phyloP scores from a whole-genome alignment of 2,113 vertebrate genomes.

The Prunella fulvescens region DNA sequence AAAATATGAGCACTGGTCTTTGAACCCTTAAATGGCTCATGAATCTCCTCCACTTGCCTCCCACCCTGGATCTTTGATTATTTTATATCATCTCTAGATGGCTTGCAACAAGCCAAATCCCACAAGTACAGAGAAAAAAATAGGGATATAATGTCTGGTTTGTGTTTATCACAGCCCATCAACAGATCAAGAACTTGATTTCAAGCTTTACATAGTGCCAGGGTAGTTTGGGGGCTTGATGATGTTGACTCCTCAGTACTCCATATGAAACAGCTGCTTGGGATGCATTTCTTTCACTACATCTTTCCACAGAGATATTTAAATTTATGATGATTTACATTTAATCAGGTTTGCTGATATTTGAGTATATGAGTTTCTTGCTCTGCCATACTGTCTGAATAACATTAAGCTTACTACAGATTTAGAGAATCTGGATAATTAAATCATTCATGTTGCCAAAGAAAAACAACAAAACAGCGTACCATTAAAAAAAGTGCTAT shows the following conservation, averaged over 20 bases:
- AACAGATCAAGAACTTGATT: neutral
- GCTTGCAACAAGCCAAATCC: neutral
- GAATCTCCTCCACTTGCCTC: neutral
- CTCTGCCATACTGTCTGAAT: neutral
- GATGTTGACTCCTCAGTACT: neutral
- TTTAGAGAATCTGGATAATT: neutral
- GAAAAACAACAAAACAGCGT: neutral
- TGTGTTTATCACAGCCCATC: neutral
- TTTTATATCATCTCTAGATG: neutral
- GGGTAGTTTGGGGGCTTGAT: neutral
- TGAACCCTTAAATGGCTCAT: neutral
- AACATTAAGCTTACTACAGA: neutral
- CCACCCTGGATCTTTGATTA: neutral
- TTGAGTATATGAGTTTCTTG: neutral
- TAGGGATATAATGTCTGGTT: neutral
- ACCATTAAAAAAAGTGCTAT: neutral
- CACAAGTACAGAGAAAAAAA: neutral
- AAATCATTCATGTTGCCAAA: neutral
- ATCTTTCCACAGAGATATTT: neutral
- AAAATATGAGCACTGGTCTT: rapidly evolving
- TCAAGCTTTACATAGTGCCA: neutral
- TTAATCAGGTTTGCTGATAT: neutral
- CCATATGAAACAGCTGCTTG: neutral
- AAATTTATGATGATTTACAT: neutral
- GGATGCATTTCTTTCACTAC: neutral